Percentiles rank a stretch among this genome's conserved stretches.
Evolutionary conservation across 2,888 invertebrate species (phyloP).

Genomic region (Girardia tigrina): DNA sequence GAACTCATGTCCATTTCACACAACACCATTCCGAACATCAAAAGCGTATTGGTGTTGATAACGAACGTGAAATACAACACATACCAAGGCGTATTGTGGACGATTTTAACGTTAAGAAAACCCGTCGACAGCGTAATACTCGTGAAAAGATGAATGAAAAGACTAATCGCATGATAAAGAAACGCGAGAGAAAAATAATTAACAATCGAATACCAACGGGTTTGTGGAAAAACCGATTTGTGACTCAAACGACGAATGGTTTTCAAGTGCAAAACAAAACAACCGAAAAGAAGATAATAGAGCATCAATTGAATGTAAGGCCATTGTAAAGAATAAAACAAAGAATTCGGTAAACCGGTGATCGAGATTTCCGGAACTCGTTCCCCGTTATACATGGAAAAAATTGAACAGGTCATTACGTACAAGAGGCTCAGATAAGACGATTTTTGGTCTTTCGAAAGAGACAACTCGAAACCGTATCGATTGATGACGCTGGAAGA

Average conservation of each 20-base stretch:
- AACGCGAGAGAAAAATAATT: not conserved
- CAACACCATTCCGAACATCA: not conserved
- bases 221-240: not conserved
- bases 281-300: not conserved
- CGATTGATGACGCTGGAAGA: not conserved
- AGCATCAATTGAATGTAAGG: not conserved
- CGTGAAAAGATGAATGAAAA: not conserved
- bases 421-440: not conserved
- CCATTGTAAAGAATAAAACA: not conserved
- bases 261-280: not conserved
- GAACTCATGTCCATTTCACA: not conserved
- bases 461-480: not conserved
- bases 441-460: not conserved
- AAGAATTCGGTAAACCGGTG: not conserved
- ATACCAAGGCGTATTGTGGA: not conserved
- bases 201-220: not conserved
- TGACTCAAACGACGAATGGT: not conserved
- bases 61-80: not conserved
- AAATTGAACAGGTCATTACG: not conserved
- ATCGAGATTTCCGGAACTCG: not conserved
- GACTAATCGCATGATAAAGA: not conserved
- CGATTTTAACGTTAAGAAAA: not conserved
- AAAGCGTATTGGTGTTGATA: not conserved
- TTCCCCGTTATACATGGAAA: not conserved
- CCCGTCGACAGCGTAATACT: not conserved